Conservation (phyloP, 2,888 invertebrate species). For the Tiliacea citrago region DNA sequence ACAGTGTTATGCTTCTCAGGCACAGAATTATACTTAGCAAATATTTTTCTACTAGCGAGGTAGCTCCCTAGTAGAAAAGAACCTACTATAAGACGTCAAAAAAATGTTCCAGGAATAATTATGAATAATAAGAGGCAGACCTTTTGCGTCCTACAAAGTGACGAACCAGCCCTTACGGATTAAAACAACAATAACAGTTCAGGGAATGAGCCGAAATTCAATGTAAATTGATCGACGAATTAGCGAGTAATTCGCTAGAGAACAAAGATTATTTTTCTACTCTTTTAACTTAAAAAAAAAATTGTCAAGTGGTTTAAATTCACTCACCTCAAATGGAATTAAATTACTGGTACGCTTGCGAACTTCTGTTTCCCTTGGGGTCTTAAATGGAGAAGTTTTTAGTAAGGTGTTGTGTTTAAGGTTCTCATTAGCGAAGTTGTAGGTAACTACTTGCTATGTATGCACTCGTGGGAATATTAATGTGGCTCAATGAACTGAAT, state of each 20-base stretch:
- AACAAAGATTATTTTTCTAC: conserved; percentile 44
- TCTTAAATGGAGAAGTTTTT: conserved; percentile 52
- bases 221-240: conserved; percentile 65
- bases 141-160: conserved; percentile 64
- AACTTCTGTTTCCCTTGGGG: conserved; percentile 50
- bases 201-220: conserved; percentile 59
- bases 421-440: conserved; percentile 47
- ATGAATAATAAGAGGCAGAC: conserved; percentile 54
- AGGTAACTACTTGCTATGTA: conserved; percentile 21
- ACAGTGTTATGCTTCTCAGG: no score
- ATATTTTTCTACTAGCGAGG: background rate
- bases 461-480: conserved; percentile 17
- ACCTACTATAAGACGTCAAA: conserved; percentile 29
- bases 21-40: background rate
- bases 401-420: conserved; percentile 44
- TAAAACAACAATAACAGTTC: conserved; percentile 68
- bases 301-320: conserved; percentile 28
- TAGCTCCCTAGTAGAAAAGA: no score
- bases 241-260: conserved; percentile 36
- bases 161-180: conserved; percentile 54
- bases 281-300: conserved; percentile 12
- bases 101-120: conserved; percentile 55
- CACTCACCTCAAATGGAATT: conserved; percentile 39
- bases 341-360: conserved; percentile 48
- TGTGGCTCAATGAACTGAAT: conserved; percentile 11